A percentile compares a stretch with the other conserved stretches of the same genome.
Evolutionary conservation across 2,888 invertebrate genomes (phyloP).

Genomic region (Archips crataeganus): DNA sequence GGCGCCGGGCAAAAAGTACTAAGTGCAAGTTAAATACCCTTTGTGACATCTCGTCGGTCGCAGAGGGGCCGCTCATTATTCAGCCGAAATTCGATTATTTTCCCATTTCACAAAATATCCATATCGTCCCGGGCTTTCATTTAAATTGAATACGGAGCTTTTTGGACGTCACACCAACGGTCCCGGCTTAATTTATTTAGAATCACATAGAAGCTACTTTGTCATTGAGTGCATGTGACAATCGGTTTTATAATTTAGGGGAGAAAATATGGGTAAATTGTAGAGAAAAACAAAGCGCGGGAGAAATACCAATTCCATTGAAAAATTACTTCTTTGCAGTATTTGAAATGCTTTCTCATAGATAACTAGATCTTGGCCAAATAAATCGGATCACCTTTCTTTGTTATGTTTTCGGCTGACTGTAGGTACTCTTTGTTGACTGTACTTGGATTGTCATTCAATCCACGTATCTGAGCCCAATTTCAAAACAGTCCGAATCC

Average conservation of each 20-base stretch:
- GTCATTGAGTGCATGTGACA: conserved; percentile 46
- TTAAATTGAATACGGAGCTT: conserved; percentile 81
- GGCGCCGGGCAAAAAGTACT: conserved; percentile 79
- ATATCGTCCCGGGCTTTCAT: conserved; percentile 82
- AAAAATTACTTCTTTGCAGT: too few relatives aligned
- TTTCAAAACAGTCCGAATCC: too few relatives aligned
- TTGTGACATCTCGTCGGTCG: conserved; percentile 78
- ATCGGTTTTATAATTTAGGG: conserved; percentile 16
- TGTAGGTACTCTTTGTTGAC: too few relatives aligned
- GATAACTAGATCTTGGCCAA: not conserved
- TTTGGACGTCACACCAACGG: conserved; percentile 67
- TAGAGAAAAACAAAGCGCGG: too few relatives aligned
- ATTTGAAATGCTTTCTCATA: not conserved
- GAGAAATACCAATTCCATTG: too few relatives aligned
- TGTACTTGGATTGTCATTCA: too few relatives aligned
- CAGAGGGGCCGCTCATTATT: conserved; percentile 83
- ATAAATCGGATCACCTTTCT: not conserved
- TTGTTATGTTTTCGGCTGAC: too few relatives aligned
- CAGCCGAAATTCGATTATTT: conserved; percentile 85
- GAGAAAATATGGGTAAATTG: not conserved
- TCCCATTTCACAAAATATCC: conserved; percentile 85
- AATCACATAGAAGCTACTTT: conserved; percentile 56
- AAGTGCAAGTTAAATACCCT: conserved; percentile 85
- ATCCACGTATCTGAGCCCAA: too few relatives aligned
- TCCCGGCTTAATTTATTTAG: conserved; percentile 73